phyloP scores from a whole-genome alignment of 2,113 vertebrate genomes.

The Hydropotes inermis region DNA sequence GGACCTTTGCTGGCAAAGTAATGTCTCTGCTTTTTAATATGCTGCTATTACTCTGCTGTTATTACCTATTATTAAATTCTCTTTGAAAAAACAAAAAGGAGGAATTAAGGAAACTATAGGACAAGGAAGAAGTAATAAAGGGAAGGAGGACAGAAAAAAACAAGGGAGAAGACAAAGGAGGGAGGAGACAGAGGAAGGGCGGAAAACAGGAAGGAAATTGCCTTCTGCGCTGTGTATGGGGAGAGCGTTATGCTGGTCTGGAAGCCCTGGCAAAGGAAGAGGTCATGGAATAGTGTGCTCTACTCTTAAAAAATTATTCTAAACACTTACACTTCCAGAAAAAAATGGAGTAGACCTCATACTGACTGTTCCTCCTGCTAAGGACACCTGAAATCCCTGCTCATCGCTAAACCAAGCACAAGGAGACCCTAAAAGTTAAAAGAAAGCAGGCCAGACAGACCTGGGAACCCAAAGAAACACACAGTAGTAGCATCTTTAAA shows the following conservation, averaged over 20 bases:
- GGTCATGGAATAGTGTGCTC: no score
- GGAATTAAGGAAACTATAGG: neutral
- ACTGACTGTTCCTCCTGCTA: neutral
- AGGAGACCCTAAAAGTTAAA: neutral
- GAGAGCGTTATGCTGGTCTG: fast-evolving
- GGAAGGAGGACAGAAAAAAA: neutral
- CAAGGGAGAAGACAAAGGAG: neutral
- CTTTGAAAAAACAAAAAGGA: neutral
- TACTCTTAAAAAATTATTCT: neutral
- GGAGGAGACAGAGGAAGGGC: neutral
- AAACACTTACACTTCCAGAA: neutral
- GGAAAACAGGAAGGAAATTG: neutral
- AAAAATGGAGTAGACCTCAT: neutral
- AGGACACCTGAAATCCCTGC: neutral
- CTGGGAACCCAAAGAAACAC: neutral
- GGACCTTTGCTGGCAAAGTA: no score
- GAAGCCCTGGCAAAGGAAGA: neutral
- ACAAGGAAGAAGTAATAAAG: neutral
- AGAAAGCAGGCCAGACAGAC: neutral
- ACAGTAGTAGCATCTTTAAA: no score
- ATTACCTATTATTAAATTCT: neutral
- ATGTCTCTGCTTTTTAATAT: no score
- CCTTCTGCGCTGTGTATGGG: neutral
- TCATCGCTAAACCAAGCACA: neutral
- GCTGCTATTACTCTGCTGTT: no score